Evolutionary conservation across 2,797 vertebrate genomes (phyloP), one percentile per base, ranked within the genome.

Genomic region (Thripadectes ignobilis): DNA sequence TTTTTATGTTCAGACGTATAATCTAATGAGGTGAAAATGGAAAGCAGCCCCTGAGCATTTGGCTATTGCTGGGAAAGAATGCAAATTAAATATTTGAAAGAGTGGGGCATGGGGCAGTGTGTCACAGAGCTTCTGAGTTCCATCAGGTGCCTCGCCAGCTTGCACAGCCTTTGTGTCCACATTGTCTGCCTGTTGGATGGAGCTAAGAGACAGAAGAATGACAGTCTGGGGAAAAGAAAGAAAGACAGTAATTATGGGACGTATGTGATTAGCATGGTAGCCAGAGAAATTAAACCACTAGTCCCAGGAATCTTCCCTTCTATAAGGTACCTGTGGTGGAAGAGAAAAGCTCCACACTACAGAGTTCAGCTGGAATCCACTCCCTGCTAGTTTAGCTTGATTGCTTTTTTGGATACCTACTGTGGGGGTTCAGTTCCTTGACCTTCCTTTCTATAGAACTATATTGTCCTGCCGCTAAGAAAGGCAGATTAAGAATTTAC

Each of bases 281-380:
- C 98, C 98, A 98, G 98, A 99, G 99, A 98, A 99, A 99, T 98
- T 98, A 99, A 98, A 98, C 98, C 98, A 98, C 98, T 92, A 97
- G 97, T 98, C 98, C 97, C 97, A 99, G 98, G 99, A 99, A 99
- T 99, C 98, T 97, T 98, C 98, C 96, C 93, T 98, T 98, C 97
- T 98, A 96, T 97, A 96, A 97, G 98, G 97, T 98, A 98, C 98
- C 98, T 98, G 98, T 97, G 86, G 98, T 98, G 98, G 98, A 97
- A 97, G 93, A 98, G 98, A 98, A 98, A 98, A 98, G 98, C 96
- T 93, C 76, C 91, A 97, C 97, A 96, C 98, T 97, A 97, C 97
- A 97, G 98, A 95, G 96, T 98, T 97, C 96, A 91, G 97, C 97
- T 98, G 98, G 98, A 98, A 98, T 98, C 98, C 95, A 97, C 97